Conservation (phyloP, 2,888 invertebrate genomes). For the Drosophila gaucha region DNA sequence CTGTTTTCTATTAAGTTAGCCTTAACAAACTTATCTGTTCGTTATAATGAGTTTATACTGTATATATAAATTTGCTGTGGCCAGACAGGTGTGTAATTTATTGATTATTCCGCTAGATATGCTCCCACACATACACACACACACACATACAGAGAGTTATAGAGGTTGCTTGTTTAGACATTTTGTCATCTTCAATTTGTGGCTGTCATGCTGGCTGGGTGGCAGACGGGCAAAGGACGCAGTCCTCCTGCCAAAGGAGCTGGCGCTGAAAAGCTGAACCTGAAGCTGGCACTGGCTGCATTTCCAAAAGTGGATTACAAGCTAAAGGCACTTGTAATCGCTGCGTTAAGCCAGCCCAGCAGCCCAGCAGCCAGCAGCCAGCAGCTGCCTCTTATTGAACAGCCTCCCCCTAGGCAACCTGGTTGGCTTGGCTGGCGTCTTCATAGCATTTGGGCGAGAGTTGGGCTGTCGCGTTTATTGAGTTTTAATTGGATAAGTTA, state of each 20-base stretch:
- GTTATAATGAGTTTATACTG: neutral
- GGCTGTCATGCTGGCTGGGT: constrained; percentile 72
- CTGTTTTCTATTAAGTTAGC: no score
- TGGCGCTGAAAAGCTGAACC: neutral
- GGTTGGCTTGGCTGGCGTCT: constrained; percentile 66
- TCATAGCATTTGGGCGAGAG: constrained; percentile 52
- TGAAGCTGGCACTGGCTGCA: constrained; percentile 58
- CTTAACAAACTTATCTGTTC: neutral
- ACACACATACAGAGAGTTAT: constrained; percentile 6
- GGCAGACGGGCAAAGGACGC: constrained; percentile 44
- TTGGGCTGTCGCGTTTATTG: constrained; percentile 69
- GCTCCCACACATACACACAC: constrained; percentile 29
- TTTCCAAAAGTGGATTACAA: constrained; percentile 81
- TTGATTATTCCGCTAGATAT: constrained; percentile 82
- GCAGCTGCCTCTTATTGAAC: constrained; percentile 63
- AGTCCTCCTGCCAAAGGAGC: constrained; percentile 14
- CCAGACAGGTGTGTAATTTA: constrained; percentile 84
- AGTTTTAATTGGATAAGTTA: constrained; percentile 81
- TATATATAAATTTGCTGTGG: constrained; percentile 67
- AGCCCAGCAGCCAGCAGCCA: constrained; percentile 41
- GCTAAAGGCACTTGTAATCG: constrained; percentile 81
- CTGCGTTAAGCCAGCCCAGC: constrained; percentile 69
- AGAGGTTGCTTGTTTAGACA: constrained; percentile 74
- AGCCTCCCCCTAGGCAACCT: constrained; percentile 5
- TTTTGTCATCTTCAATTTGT: constrained; percentile 82